Conservation (phyloP, 1,140 invertebrate species). For the Aleiodes sp. region DNA sequence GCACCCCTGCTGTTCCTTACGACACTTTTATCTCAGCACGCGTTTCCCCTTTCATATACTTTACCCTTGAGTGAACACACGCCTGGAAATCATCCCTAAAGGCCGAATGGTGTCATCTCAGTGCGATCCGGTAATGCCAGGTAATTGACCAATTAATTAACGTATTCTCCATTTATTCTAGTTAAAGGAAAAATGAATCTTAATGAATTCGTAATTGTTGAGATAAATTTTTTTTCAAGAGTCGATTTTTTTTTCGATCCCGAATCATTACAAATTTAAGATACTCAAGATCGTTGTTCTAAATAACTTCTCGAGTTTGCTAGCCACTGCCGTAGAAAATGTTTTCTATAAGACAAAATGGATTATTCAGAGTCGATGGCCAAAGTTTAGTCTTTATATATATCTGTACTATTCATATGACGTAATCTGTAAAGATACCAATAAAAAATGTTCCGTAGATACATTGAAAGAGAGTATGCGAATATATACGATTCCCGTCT, state of each 20-base stretch:
- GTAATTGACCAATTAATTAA: slow-evolving; percentile 40
- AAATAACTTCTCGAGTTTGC: too few species aligned
- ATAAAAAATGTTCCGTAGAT: not conserved
- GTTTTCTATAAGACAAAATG: not conserved
- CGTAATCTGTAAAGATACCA: not conserved
- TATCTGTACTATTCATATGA: slow-evolving; percentile 14
- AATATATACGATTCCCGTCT: not conserved
- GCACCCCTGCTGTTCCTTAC: slow-evolving; percentile 8
- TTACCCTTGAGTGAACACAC: not conserved
- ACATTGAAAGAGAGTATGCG: not conserved
- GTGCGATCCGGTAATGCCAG: slow-evolving; percentile 1
- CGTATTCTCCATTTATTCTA: too few species aligned
- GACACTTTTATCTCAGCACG: slow-evolving; percentile 15
- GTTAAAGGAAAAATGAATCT: too few species aligned
- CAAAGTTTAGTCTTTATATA: not conserved
- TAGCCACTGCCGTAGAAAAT: not conserved
- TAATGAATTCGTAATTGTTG: too few species aligned
- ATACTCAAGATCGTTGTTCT: too few species aligned
- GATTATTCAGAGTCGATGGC: not conserved
- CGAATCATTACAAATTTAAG: too few species aligned
- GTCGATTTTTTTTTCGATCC: too few species aligned
- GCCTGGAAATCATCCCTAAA: not conserved
- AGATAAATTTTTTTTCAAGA: too few species aligned
- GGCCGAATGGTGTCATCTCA: slow-evolving; percentile 6
- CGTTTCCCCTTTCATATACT: slow-evolving; percentile 6